phyloP scores from a whole-genome alignment of 2,888 invertebrate genomes.

The Coelinius sp. region DNA sequence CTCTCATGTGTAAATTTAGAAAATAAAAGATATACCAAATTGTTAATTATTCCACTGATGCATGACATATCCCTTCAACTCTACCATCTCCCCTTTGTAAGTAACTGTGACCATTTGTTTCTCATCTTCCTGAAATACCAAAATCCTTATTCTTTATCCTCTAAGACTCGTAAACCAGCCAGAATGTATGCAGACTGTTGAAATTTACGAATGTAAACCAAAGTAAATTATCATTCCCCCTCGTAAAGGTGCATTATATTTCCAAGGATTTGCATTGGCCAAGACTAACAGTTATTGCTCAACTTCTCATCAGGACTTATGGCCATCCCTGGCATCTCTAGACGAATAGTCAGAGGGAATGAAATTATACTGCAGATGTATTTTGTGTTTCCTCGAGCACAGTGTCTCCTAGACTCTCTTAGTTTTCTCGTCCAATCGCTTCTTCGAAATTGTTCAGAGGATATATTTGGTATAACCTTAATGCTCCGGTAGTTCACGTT shows the following conservation, averaged over 20 bases:
- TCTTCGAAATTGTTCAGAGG: slow-evolving; percentile 38
- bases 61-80: slow-evolving; percentile 34
- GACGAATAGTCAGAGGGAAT: slow-evolving; percentile 38
- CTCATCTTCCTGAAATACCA: slow-evolving; percentile 8
- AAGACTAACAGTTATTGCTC: slow-evolving; percentile 43
- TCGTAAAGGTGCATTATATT: slow-evolving; percentile 35
- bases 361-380: slow-evolving; percentile 42
- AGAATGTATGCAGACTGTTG: slow-evolving; percentile 36
- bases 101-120: slow-evolving; percentile 41
- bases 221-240: slow-evolving; percentile 39
- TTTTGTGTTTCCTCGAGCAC: slow-evolving; percentile 37
- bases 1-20: slow-evolving; percentile 45
- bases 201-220: slow-evolving; percentile 40
- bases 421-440: slow-evolving; percentile 33
- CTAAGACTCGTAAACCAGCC: slow-evolving; percentile 26
- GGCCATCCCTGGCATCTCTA: slow-evolving; percentile 38
- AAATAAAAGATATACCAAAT: slow-evolving; percentile 48
- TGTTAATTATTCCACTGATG: slow-evolving; percentile 44
- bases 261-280: slow-evolving; percentile 39
- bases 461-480: slow-evolving; percentile 45
- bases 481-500: slow-evolving; percentile 37
- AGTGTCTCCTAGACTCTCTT: slow-evolving; percentile 21
- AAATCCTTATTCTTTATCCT: slow-evolving; percentile 27
- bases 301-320: slow-evolving; percentile 43
- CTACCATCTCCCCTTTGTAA: slow-evolving; percentile 31